Evolutionary conservation across 2,888 invertebrate genomes (phyloP).

Genomic region (Callinectes sapidus): DNA sequence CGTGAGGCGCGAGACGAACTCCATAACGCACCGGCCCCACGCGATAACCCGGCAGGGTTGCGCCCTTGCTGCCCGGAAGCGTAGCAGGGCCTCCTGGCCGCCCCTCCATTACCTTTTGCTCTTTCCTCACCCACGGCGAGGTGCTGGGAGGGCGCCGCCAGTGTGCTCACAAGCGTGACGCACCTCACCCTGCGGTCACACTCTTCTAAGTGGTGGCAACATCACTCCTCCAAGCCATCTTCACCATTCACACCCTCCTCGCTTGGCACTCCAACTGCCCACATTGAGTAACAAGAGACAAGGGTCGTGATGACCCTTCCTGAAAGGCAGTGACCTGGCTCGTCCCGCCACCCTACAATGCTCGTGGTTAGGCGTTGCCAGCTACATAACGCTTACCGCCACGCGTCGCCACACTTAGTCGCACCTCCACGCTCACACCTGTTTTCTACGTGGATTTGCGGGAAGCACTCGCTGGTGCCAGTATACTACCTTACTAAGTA

Average conservation of each 20-base stretch:
- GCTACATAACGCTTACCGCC: background rate
- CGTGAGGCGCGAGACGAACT: conserved; percentile 81
- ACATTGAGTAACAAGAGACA: background rate
- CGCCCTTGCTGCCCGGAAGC: conserved; percentile 48
- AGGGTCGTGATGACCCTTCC: conserved; percentile 20
- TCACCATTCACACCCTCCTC: background rate
- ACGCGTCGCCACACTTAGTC: background rate
- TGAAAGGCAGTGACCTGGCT: conserved; percentile 1
- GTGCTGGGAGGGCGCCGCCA: conserved; percentile 3
- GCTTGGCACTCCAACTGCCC: background rate
- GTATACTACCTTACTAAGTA: background rate
- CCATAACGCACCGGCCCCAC: conserved; percentile 85
- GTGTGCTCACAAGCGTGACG: conserved; percentile 44
- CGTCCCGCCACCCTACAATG: conserved; percentile 20
- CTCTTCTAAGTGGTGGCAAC: conserved; percentile 43
- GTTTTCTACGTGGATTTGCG: background rate
- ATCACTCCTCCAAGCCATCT: background rate
- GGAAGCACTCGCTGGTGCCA: background rate
- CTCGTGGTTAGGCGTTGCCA: background rate
- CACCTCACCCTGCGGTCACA: conserved; percentile 42
- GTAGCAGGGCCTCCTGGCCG: conserved; percentile 48
- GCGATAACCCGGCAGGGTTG: conserved; percentile 71
- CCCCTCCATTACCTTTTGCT: conserved; percentile 45
- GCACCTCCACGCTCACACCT: background rate
- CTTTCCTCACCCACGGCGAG: background rate